Evolutionary conservation across 2,797 vertebrate genomes (phyloP).

Genomic region (Brachyrhaphis roseni): DNA sequence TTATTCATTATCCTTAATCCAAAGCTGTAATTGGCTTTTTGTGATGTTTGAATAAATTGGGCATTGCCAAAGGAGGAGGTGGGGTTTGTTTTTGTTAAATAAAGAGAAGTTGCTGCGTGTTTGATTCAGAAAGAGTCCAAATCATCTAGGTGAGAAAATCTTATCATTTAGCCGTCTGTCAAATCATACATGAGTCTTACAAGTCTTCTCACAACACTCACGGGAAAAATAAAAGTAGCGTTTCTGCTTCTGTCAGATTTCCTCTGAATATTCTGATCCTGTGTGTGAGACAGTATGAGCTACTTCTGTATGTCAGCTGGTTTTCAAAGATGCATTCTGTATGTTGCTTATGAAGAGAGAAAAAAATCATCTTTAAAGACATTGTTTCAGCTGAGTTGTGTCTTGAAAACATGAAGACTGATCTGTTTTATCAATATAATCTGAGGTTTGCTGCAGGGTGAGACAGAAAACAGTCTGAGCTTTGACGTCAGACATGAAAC

Average conservation of each 20-base stretch:
- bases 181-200: neutral
- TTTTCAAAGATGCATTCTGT: neutral
- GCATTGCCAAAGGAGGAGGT: neutral
- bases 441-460: too few relatives aligned
- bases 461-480: neutral
- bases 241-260: constrained; percentile 19
- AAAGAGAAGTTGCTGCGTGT: neutral
- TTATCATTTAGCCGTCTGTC: neutral
- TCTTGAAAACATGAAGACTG: neutral
- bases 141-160: neutral
- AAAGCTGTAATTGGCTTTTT: neutral
- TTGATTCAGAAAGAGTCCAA: neutral
- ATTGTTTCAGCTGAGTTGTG: neutral
- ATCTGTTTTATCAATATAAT: neutral
- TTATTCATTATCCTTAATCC: neutral
- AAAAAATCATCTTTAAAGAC: neutral
- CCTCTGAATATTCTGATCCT: neutral
- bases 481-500: neutral
- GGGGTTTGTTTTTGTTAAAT: too few relatives aligned
- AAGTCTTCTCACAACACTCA: neutral
- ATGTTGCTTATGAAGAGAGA: neutral
- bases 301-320: neutral
- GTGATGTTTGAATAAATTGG: neutral
- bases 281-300: neutral
- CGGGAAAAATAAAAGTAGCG: neutral